A percentile compares a stretch with the other conserved stretches of the same genome.
Evolutionary conservation across 2,113 vertebrate species (phyloP).

Genomic region (Microtus montanus): DNA sequence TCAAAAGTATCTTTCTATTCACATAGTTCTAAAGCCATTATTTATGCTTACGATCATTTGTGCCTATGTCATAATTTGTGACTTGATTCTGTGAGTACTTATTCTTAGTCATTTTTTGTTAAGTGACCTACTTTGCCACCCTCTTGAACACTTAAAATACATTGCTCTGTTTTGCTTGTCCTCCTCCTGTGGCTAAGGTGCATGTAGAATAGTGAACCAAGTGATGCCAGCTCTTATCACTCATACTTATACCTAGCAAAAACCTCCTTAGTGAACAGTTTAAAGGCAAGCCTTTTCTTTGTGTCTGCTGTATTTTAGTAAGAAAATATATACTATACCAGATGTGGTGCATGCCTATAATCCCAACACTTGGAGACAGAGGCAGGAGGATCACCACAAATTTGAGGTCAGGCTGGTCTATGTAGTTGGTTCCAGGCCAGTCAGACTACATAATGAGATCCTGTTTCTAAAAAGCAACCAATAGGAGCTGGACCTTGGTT

Average conservation of each 20-base stretch:
- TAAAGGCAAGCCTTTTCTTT: slow-evolving; percentile 45
- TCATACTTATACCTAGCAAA: neutral
- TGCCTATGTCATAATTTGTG: neutral
- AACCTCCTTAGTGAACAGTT: slow-evolving; percentile 23
- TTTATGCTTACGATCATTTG: slow-evolving; percentile 5
- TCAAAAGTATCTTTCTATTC: neutral
- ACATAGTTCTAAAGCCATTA: slow-evolving; percentile 6
- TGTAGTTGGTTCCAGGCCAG: neutral
- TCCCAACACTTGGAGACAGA: neutral
- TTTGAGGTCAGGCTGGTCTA: neutral
- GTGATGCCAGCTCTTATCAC: slow-evolving; percentile 2
- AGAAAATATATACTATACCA: slow-evolving; percentile 25
- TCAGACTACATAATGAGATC: neutral
- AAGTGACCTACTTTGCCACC: slow-evolving; percentile 49
- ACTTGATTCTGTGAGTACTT: slow-evolving; percentile 14
- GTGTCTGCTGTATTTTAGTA: slow-evolving; percentile 22
- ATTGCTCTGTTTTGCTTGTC: neutral
- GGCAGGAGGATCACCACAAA: neutral
- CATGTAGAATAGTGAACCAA: slow-evolving; percentile 1
- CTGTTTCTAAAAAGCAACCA: neutral
- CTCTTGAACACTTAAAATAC: slow-evolving; percentile 40
- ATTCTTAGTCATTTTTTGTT: slow-evolving; percentile 30
- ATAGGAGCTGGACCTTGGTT: neutral
- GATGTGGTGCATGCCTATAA: neutral
- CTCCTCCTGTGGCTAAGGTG: neutral